A percentile compares a stretch with the other conserved stretches of the same genome.
Evolutionary conservation across 1,140 invertebrate species (phyloP).

Genomic region (Drosophila repletoides): DNA sequence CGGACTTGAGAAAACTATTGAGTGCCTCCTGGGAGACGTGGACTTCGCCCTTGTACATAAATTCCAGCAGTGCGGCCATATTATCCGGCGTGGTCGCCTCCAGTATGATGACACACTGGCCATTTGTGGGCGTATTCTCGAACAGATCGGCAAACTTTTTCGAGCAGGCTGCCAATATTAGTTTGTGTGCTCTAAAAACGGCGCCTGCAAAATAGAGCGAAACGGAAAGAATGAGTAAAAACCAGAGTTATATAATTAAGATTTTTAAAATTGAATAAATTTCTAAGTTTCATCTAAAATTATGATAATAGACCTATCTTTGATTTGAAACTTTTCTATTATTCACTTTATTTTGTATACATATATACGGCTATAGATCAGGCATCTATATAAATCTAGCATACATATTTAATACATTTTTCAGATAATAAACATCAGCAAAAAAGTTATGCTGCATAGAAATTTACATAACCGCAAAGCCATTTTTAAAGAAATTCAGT

Average conservation of each 20-base stretch:
- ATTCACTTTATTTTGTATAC: too few species aligned
- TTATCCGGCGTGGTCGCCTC: slow-evolving; percentile 94
- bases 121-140: slow-evolving; percentile 92
- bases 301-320: too few species aligned
- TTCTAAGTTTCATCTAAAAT: too few species aligned
- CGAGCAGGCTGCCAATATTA: slow-evolving; percentile 96
- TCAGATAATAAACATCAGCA: too few species aligned
- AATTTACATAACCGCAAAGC: too few species aligned
- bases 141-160: slow-evolving; percentile 96
- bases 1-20: slow-evolving; percentile 94
- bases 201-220: slow-evolving; percentile 85
- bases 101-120: slow-evolving; percentile 92
- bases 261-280: too few species aligned
- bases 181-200: slow-evolving; percentile 94
- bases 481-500: neutral
- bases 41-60: slow-evolving; percentile 96
- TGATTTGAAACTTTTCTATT: too few species aligned
- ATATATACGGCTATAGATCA: too few species aligned
- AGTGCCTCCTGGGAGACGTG: slow-evolving; percentile 94
- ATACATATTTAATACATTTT: too few species aligned
- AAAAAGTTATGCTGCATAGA: too few species aligned
- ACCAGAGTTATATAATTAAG: too few species aligned
- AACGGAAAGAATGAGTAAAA: slow-evolving; percentile 6
- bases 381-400: too few species aligned
- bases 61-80: slow-evolving; percentile 94